These are phyloP conservation scores for Cheilosia pagana DNA, from an alignment of 2,888 invertebrate genomes.

Conservation along the genomic window DNA sequence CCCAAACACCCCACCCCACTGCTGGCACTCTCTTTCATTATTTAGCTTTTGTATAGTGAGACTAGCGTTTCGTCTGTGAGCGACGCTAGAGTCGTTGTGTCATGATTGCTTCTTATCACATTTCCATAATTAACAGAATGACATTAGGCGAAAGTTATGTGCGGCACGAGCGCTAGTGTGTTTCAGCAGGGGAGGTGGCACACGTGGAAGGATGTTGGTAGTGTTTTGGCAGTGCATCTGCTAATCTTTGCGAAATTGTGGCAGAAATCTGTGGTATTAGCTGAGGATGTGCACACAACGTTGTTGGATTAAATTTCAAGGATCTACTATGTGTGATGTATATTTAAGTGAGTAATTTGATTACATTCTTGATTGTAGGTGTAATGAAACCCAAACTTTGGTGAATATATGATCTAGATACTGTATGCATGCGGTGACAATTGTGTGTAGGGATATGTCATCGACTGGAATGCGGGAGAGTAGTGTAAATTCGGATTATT, in stretches of 20 bases:
- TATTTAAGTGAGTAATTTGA: conserved; percentile 33
- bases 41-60: conserved; percentile 44
- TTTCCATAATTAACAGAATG: conserved; percentile 73
- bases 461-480: not conserved
- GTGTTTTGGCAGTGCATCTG: conserved; percentile 20
- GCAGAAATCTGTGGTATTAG: conserved; percentile 14
- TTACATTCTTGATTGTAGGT: conserved; percentile 8
- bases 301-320: conserved; percentile 21
- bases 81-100: conserved; percentile 62
- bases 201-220: not conserved
- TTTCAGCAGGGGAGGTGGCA: too few relatives aligned
- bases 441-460: not conserved
- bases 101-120: conserved; percentile 74
- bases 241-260: conserved; percentile 9
- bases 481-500: too few relatives aligned
- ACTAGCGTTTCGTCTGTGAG: conserved; percentile 37
- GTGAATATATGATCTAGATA: not conserved
- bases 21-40: conserved; percentile 48
- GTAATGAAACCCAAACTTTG: conserved; percentile 10
- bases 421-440: not conserved
- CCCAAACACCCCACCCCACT: not conserved
- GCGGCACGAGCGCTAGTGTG: conserved; percentile 42
- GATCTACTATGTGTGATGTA: conserved; percentile 1
- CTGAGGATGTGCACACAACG: not conserved
- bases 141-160: conserved; percentile 69